Conservation (phyloP, 2,113 vertebrate genomes). For the Takifugu flavidus region DNA sequence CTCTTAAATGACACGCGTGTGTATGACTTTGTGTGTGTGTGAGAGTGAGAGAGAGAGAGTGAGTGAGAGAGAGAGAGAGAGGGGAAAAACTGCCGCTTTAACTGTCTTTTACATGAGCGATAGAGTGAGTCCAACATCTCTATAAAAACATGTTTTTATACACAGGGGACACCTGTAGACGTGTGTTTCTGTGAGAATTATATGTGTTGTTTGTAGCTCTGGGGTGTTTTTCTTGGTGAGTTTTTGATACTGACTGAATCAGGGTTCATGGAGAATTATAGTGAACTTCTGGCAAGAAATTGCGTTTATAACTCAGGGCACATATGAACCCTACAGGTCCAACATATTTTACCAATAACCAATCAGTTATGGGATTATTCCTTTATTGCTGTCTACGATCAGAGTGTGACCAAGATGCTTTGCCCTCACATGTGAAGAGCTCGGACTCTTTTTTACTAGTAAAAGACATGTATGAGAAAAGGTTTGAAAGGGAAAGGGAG, state of each 20-base stretch:
- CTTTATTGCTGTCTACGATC: no score
- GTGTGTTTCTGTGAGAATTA: slow-evolving; percentile 25
- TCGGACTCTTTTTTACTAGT: neutral
- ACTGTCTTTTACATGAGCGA: slow-evolving; percentile 59
- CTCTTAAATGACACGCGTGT: slow-evolving; percentile 20
- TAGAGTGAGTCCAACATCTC: slow-evolving; percentile 60
- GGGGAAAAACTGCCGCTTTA: slow-evolving; percentile 19
- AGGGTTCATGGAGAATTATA: slow-evolving; percentile 28
- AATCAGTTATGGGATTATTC: slow-evolving; percentile 43
- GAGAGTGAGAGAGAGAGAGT: slow-evolving; percentile 7
- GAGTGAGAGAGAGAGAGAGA: neutral
- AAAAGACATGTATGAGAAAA: slow-evolving; percentile 10
- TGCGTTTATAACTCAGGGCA: slow-evolving; percentile 19
- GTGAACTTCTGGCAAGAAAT: slow-evolving; percentile 33
- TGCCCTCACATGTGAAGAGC: no score
- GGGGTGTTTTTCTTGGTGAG: slow-evolving; percentile 52
- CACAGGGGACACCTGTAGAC: slow-evolving; percentile 44
- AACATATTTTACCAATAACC: slow-evolving; percentile 18
- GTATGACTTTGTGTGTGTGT: slow-evolving; percentile 22
- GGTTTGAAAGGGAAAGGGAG: slow-evolving; percentile 46
- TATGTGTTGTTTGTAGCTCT: slow-evolving; percentile 39
- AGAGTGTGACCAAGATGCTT: no score
- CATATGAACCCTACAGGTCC: slow-evolving; percentile 1
- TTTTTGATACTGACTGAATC: slow-evolving; percentile 32
- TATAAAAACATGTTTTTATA: slow-evolving; percentile 57